Evolutionary conservation across 2,797 vertebrate species (phyloP).

Genomic region (Epinephelus malabaricus): DNA sequence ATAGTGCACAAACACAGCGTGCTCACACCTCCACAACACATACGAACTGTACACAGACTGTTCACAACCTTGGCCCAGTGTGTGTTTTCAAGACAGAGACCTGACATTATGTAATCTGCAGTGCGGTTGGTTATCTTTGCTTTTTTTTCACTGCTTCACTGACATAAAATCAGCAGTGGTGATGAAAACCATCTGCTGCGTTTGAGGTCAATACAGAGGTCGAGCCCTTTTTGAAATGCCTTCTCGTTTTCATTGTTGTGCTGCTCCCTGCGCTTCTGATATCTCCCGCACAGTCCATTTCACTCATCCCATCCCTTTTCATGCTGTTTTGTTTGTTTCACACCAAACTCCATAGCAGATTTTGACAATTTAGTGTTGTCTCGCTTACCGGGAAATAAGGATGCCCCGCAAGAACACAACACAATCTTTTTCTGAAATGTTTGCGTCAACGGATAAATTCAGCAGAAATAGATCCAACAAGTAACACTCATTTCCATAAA

Average conservation of each 20-base stretch:
- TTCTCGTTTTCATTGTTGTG: neutral
- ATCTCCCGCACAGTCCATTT: neutral
- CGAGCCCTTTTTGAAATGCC: neutral
- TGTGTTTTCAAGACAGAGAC: neutral
- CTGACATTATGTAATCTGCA: conserved; percentile 39
- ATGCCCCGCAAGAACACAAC: neutral
- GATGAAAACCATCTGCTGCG: conserved; percentile 49
- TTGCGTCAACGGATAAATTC: conserved; percentile 14
- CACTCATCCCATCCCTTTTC: neutral
- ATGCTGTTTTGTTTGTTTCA: neutral
- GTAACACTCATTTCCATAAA: conserved; percentile 29
- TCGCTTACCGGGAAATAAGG: neutral
- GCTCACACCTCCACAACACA: conserved; percentile 27
- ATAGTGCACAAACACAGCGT: conserved; percentile 27
- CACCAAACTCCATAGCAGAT: neutral
- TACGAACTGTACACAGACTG: neutral
- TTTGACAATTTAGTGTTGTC: neutral
- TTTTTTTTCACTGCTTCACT: neutral
- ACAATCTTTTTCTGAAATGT: neutral
- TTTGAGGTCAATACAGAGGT: conserved; percentile 31
- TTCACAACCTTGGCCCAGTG: neutral
- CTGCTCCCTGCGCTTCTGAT: neutral
- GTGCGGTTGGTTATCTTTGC: neutral
- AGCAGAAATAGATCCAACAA: neutral
- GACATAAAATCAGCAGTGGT: conserved; percentile 32